Conservation (phyloP, 2,888 invertebrate genomes). For the Kryphioiulus occultus region DNA sequence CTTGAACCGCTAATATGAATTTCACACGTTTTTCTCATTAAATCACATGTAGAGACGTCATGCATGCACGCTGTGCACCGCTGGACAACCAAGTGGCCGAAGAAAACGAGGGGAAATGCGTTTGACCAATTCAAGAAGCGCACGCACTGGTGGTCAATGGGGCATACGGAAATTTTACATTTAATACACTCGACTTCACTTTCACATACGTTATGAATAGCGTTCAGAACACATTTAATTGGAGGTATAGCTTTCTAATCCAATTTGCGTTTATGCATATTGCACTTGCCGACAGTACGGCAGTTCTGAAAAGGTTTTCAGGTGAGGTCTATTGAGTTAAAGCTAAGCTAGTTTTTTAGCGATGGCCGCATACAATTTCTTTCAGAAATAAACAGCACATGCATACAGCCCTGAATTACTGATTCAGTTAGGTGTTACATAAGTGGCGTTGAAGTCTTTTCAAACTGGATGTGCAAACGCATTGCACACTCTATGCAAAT, state of each 20-base stretch:
- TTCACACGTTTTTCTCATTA: not conserved
- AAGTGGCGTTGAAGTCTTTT: not conserved
- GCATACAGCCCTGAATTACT: not conserved
- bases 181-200: not conserved
- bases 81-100: not conserved
- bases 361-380: not conserved
- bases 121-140: not conserved
- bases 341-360: not conserved
- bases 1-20: not conserved
- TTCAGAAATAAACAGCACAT: not conserved
- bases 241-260: not conserved
- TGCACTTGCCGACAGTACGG: not conserved
- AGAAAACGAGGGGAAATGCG: not conserved
- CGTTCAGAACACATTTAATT: not conserved
- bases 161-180: not conserved
- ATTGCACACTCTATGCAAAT: not conserved
- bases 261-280: not conserved
- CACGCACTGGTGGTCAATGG: not conserved
- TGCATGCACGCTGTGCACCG: not conserved
- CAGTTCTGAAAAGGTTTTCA: not conserved
- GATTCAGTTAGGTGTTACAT: not conserved
- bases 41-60: not conserved
- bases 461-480: not conserved
- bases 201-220: not conserved
- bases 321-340: not conserved